Evolutionary conservation across 2,888 invertebrate species (phyloP).

Genomic region (Drosophila greeni): DNA sequence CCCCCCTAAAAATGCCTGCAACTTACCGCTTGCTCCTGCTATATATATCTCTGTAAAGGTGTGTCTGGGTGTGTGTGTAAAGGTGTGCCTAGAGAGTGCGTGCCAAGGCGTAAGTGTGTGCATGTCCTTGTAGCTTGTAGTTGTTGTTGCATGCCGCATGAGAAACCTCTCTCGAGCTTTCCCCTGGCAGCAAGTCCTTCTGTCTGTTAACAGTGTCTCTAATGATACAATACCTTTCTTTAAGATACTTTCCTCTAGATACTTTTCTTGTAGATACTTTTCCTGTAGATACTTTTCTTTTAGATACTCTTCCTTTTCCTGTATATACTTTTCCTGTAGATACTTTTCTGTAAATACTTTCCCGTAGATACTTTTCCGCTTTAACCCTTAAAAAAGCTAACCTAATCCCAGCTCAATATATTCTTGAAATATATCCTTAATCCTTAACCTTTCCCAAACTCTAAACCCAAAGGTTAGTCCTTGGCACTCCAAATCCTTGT

Average conservation of each 20-base stretch:
- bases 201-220: not conserved
- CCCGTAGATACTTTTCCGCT: not conserved
- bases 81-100: constrained; percentile 22
- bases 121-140: constrained; percentile 1
- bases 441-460: not conserved
- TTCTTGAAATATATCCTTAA: not conserved
- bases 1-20: not conserved
- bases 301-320: no score
- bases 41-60: constrained; percentile 5
- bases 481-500: not conserved
- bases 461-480: not conserved
- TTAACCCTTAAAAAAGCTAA: not conserved
- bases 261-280: no score
- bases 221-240: not conserved
- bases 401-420: not conserved
- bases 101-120: constrained; percentile 21
- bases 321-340: not conserved
- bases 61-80: constrained; percentile 28
- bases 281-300: no score
- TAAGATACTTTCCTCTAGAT: not conserved
- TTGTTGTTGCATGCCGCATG: constrained; percentile 38
- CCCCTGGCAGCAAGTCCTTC: not conserved
- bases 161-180: constrained; percentile 20
- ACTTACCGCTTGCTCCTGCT: constrained; percentile 14
- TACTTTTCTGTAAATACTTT: constrained; percentile 3